Base-by-base conservation (phyloP, 2,113 vertebrate species). In the Phocoena phocoena region DNA sequence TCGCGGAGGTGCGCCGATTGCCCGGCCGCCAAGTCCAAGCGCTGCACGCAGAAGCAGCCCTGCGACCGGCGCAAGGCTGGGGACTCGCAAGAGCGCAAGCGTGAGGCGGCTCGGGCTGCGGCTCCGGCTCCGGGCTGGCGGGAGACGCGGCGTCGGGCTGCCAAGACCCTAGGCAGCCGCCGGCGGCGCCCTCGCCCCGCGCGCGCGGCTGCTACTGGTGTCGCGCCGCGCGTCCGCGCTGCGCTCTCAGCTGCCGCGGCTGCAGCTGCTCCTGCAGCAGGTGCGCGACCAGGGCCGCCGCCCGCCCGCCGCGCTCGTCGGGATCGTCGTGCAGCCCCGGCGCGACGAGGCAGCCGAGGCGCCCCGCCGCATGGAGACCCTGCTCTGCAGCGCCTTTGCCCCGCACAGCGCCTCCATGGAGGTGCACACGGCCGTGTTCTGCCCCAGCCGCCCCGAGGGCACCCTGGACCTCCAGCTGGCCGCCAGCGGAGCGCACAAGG, bases 341-440 rank as follows among this genome's bases (percentile, higher is more conserved):
- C 71, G 28, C 9, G 85, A 90, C 2, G 95, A 97, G 85, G 97
- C 97, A 90, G 62, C 74, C 1, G 93, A 92, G 63, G 96, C 94
- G 10, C 96, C 94, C 23, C 20, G 36, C 50, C 95, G 74, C 67
- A 81, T 96, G 84, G 93, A 97, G 94, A 50, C 17, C 31, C 94
- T 96, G 93, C 97, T 98, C 17, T 15, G 97, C 73, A 5, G 73
- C 60, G 28, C 88, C 87, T 98, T 97, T 82, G 73, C 47, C 62
- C 73, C 28, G 28, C 88, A 36, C n/a, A 25, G 25, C n/a, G 60
- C 87, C 2, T 15, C 28, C 10, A 68, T 85, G 28, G 98, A 98
- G 96, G 96, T 98, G 76, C 97, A 97, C 97, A 97, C 97, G 0
- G 98, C 97, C 5, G 86, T 98, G 65, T 97, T 98, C 98, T 38